Base-by-base conservation (phyloP, 2,113 vertebrate genomes). In the Zapus hudsonius region DNA sequence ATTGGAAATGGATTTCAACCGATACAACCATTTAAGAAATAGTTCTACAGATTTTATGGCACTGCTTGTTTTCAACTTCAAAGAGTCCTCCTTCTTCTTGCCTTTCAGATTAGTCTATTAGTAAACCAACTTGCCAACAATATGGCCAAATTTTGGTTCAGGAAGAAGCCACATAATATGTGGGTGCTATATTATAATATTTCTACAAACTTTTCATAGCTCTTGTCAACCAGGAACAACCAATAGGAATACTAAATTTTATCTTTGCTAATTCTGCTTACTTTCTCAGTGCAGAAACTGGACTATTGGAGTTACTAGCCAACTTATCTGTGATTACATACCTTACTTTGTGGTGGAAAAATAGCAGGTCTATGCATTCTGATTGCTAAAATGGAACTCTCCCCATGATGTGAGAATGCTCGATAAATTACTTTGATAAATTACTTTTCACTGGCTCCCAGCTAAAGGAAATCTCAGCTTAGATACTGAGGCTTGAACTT, bases 1-100 rank as follows among this genome's bases (percentile, higher is more conserved):
- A 55, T 61, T 72, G 59, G 47, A 44, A 92, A 88, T 22, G 9
- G 95, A 72, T 89, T 36, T 84, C 73, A 94, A 81, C 63, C 19
- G 7, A 74, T 63, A 82, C 33, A 84, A 52, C 75, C 84, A 78
- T 3, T 73, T 70, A 81, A 36, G 19, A 76, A 63, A 89, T 72
- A 80, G 33, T 90, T 75, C n/a, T 44, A 63, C 10, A 4, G 25
- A 10, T 86, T 4, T 86, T 94, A 70, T 38, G 66, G 19, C 63
- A n/a, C 12, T 81, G 16, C 19, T 76, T n/a, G 83, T 69, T 33
- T 42, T 91, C 64, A 23, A 2, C 23, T 91, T 90, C 47, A 84
- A 89, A 89, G 8, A 89, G 20, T 83, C 36, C 38, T 44, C 10
- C 44, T 87, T 55, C 47, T 27, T 72, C 59, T 55, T 73, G 7